phyloP scores from a whole-genome alignment of 1,140 invertebrate species.

The Achatina immaculata region DNA sequence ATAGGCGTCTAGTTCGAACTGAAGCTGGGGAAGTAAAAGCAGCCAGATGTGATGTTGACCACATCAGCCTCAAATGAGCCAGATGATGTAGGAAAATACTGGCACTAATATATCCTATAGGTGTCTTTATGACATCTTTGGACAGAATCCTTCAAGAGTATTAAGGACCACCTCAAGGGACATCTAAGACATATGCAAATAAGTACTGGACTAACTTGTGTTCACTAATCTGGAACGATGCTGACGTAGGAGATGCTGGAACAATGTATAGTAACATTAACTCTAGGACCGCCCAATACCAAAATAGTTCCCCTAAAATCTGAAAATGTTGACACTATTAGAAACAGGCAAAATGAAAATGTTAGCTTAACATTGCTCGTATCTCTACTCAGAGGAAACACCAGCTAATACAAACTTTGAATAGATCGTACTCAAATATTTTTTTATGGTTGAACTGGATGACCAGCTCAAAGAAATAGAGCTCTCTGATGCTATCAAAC shows the following conservation, averaged over 20 bases:
- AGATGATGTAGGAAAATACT: too few species aligned
- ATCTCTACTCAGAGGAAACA: background rate
- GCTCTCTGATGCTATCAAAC: background rate
- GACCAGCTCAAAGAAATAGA: background rate
- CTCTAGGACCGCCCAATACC: background rate
- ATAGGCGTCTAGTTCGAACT: too few species aligned
- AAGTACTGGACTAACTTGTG: too few species aligned
- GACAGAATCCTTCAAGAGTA: too few species aligned
- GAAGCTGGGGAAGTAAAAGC: too few species aligned
- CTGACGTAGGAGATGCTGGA: background rate
- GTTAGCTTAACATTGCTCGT: background rate
- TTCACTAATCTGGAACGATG: too few species aligned
- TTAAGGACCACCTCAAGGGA: too few species aligned
- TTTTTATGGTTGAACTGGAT: background rate
- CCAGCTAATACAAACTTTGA: background rate
- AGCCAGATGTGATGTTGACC: too few species aligned
- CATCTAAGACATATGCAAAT: too few species aligned
- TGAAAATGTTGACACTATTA: background rate
- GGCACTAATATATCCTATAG: too few species aligned
- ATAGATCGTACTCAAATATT: background rate
- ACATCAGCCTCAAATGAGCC: too few species aligned
- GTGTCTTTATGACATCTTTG: too few species aligned
- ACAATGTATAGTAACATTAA: background rate
- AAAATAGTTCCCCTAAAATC: background rate
- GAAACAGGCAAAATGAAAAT: background rate